These are phyloP conservation scores for Callorhinus ursinus DNA, from an alignment of 2,113 vertebrate species.

Conservation along the genomic window DNA sequence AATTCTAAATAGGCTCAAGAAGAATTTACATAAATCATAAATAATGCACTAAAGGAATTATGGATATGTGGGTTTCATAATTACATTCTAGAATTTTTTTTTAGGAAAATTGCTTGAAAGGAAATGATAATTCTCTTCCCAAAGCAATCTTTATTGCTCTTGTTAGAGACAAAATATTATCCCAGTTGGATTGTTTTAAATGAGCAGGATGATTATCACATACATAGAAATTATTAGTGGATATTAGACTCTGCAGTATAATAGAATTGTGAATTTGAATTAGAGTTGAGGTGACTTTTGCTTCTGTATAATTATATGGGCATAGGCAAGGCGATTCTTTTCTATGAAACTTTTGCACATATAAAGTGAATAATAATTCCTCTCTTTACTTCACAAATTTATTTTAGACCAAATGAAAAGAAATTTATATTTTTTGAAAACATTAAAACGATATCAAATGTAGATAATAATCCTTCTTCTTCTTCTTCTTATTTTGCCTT, in stretches of 20 bases:
- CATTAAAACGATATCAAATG: not conserved
- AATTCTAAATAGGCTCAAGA: constrained; percentile 42
- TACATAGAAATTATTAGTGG: not conserved
- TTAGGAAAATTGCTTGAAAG: not conserved
- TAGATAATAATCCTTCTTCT: not conserved
- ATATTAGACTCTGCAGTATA: not conserved
- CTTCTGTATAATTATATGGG: not conserved
- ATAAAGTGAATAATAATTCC: not conserved
- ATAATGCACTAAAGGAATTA: not conserved
- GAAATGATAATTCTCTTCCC: not conserved
- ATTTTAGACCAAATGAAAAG: not conserved
- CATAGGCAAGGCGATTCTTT: not conserved
- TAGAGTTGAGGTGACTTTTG: not conserved
- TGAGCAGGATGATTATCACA: not conserved
- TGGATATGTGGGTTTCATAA: not conserved
- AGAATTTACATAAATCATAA: constrained; percentile 41
- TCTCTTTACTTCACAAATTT: not conserved
- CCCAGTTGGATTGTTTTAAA: constrained; percentile 35
- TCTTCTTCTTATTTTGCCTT: not conserved
- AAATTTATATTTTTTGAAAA: not conserved
- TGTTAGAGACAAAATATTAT: not conserved
- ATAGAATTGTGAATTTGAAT: not conserved
- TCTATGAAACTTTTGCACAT: not conserved
- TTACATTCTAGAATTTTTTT: not conserved
- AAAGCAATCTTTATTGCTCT: not conserved